phyloP scores from a whole-genome alignment of 2,797 vertebrate species.

The Malacoraja senta region DNA sequence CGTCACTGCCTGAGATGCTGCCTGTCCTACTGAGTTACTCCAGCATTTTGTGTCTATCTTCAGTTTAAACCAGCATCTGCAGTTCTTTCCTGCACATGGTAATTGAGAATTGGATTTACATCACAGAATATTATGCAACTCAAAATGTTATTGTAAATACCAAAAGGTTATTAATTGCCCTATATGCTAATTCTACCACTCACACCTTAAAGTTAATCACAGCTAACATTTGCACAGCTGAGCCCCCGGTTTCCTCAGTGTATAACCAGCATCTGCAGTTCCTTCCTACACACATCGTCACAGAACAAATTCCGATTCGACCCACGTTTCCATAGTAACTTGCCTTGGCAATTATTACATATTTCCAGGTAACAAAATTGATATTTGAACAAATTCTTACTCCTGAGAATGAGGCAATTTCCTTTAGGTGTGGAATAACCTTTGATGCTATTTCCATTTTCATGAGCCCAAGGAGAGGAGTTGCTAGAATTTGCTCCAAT shows the following conservation, averaged over 20 bases:
- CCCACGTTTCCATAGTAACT: background rate
- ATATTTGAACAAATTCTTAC: background rate
- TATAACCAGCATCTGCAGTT: too few species aligned
- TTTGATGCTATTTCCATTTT: background rate
- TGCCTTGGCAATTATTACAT: background rate
- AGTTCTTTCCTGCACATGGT: too few species aligned
- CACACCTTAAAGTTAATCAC: background rate
- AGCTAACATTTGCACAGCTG: conserved; percentile 15
- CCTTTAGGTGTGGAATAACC: background rate
- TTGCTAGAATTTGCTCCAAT: background rate
- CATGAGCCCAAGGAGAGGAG: background rate
- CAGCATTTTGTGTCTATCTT: too few species aligned
- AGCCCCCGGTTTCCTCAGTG: background rate
- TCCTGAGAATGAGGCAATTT: background rate
- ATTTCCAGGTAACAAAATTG: background rate
- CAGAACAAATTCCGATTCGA: background rate
- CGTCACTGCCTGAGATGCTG: too few species aligned
- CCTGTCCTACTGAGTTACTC: too few species aligned
- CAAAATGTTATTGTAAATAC: background rate
- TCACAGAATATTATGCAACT: background rate
- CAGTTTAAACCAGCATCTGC: too few species aligned
- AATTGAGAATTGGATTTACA: background rate
- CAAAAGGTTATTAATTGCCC: background rate
- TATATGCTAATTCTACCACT: conserved; percentile 12
- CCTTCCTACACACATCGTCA: background rate